A percentile compares a stretch with the other conserved stretches of the same genome.
Conservation (phyloP, 1,140 invertebrate species). For the Dreissena polymorpha region DNA sequence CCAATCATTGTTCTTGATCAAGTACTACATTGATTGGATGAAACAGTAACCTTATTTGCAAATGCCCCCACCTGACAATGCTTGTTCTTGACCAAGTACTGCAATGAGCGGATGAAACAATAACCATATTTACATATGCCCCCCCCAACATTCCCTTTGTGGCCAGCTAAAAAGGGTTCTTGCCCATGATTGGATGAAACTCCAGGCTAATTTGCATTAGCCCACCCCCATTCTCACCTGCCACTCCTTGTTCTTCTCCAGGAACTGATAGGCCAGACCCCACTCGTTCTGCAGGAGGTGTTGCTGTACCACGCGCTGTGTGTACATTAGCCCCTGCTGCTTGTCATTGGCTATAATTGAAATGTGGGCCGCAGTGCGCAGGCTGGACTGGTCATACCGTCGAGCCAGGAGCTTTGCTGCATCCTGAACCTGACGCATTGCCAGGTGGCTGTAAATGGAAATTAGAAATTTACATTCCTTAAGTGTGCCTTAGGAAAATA, state of each 20-base stretch:
- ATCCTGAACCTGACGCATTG: slow-evolving; percentile 74
- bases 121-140: no score
- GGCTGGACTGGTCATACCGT: slow-evolving; percentile 69
- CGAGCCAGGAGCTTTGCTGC: slow-evolving; percentile 69
- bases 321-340: slow-evolving; percentile 70
- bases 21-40: no score
- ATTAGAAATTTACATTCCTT: background rate
- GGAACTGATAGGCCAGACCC: slow-evolving; percentile 67
- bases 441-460: slow-evolving; percentile 69
- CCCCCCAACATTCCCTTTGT: background rate
- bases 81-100: slow-evolving; percentile 66
- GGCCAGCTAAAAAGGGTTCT: no score
- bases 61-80: slow-evolving; percentile 63
- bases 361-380: slow-evolving; percentile 72
- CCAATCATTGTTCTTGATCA: no score
- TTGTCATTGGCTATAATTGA: slow-evolving; percentile 71
- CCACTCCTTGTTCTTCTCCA: slow-evolving; percentile 64
- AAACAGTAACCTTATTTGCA: no score
- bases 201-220: no score
- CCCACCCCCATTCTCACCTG: slow-evolving; percentile 59
- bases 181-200: no score
- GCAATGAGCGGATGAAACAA: background rate
- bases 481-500: background rate
- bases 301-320: slow-evolving; percentile 67
- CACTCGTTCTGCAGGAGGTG: slow-evolving; percentile 81